Evolutionary conservation across 30 jellyfish, hydroid and myxozoan genomes (phyloP).

Genomic region (Euphysa ruthae): DNA sequence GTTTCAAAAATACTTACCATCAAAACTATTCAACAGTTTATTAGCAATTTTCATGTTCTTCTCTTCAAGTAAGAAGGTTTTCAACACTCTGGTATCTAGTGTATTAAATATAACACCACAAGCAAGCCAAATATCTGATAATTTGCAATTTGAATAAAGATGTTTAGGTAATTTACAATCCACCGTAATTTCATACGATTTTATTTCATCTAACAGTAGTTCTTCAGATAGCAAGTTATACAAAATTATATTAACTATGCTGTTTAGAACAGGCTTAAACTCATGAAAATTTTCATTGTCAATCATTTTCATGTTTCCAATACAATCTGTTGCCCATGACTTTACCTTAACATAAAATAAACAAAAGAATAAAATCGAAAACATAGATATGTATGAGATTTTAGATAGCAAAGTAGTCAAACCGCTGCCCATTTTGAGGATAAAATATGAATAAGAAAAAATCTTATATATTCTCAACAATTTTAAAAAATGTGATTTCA

Average conservation of each 20-base stretch:
- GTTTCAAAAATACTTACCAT: not conserved
- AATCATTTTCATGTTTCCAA: not conserved
- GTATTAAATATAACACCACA: constrained; percentile 39
- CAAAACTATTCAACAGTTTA: not conserved
- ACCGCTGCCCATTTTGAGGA: no score
- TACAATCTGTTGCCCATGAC: not conserved
- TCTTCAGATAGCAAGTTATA: not conserved
- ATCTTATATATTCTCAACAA: no score
- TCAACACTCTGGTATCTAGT: constrained; percentile 33
- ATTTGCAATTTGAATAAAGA: not conserved
- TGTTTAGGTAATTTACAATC: not conserved
- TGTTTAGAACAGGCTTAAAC: not conserved
- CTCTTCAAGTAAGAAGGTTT: not conserved
- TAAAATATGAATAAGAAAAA: no score
- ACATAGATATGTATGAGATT: no score
- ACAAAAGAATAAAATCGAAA: no score
- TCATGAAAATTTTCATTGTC: not conserved
- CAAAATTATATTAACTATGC: not conserved
- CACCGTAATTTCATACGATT: not conserved
- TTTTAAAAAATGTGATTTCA: no score
- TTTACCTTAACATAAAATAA: no score
- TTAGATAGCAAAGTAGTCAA: no score
- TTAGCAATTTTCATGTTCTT: not conserved
- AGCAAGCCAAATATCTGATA: constrained; percentile 45
- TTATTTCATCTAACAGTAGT: not conserved